phyloP scores from a whole-genome alignment of 2,113 vertebrate species.

The Speoplatyrhinus poulsoni region DNA sequence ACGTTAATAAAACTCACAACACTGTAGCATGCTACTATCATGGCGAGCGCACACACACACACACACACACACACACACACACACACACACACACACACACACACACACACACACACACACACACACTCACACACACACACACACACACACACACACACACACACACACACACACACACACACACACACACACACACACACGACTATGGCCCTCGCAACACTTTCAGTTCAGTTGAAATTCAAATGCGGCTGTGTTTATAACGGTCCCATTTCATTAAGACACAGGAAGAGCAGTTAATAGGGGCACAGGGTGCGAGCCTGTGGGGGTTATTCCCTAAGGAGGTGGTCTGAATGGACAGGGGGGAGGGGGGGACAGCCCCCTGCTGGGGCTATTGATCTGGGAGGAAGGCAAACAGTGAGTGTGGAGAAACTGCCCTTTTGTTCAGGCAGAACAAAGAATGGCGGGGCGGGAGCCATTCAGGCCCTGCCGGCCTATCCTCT shows the following conservation, averaged over 20 bases:
- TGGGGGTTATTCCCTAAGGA: slow-evolving; percentile 60
- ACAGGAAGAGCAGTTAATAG: slow-evolving; percentile 67
- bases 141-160: slow-evolving; percentile 6
- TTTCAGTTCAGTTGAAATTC: slow-evolving; percentile 65
- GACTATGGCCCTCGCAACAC: slow-evolving; percentile 17
- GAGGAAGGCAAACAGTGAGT: slow-evolving; percentile 70
- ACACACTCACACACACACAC: slow-evolving; percentile 3
- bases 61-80: slow-evolving; percentile 1
- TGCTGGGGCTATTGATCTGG: slow-evolving; percentile 69
- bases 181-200: slow-evolving; percentile 3
- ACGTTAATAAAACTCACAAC: slow-evolving; percentile 50
- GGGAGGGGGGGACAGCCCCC: slow-evolving; percentile 51
- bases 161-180: slow-evolving; percentile 6
- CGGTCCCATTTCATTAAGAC: slow-evolving; percentile 58
- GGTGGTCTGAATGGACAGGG: slow-evolving; percentile 56
- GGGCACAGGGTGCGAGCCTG: slow-evolving; percentile 45
- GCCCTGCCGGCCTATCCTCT: slow-evolving; percentile 45
- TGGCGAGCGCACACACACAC: slow-evolving; percentile 26
- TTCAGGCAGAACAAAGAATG: slow-evolving; percentile 72
- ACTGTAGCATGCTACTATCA: slow-evolving; percentile 1
- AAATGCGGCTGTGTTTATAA: slow-evolving; percentile 38
- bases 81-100: not conserved
- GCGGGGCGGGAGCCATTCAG: slow-evolving; percentile 55
- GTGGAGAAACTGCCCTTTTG: slow-evolving; percentile 75
- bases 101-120: slow-evolving; percentile 1